phyloP scores from a whole-genome alignment of 1,140 invertebrate species.

The Tenebrio molitor region DNA sequence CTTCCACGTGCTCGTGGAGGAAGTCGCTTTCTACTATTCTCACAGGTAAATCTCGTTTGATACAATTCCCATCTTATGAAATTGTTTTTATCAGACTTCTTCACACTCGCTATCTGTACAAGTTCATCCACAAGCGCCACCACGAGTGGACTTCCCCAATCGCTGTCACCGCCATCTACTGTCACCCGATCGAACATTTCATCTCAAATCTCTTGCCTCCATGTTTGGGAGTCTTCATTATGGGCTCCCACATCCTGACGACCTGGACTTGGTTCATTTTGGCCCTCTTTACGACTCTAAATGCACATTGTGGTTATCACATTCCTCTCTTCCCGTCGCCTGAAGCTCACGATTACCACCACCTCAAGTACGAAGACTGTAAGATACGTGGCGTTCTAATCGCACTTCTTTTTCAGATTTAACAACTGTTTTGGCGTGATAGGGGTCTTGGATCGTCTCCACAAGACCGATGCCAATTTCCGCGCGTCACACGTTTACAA shows the following conservation, averaged over 20 bases:
- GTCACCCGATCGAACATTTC: conserved; percentile 90
- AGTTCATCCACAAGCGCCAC: conserved; percentile 88
- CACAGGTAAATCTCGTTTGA: conserved; percentile 75
- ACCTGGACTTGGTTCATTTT: conserved; percentile 88
- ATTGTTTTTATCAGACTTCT: conserved; percentile 72
- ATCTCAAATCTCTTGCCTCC: conserved; percentile 87
- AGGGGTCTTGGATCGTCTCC: conserved; percentile 86
- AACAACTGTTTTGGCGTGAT: conserved; percentile 90
- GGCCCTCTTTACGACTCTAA: conserved; percentile 84
- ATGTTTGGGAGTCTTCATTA: conserved; percentile 83
- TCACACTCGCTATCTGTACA: conserved; percentile 83
- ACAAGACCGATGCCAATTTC: conserved; percentile 87
- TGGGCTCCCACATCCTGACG: conserved; percentile 86
- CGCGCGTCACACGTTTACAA: conserved; percentile 79
- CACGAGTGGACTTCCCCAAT: conserved; percentile 90
- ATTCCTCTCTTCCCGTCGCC: conserved; percentile 90
- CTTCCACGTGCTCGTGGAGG: conserved; percentile 84
- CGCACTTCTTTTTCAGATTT: conserved; percentile 72
- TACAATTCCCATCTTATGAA: background rate
- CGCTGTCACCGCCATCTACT: conserved; percentile 87
- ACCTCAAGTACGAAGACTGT: conserved; percentile 91
- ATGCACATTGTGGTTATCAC: conserved; percentile 91
- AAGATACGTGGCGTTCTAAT: too few species aligned
- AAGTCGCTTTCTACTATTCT: conserved; percentile 90
- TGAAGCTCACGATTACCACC: conserved; percentile 94